phyloP scores from a whole-genome alignment of 2,888 invertebrate species.

The Kryphioiulus occultus region DNA sequence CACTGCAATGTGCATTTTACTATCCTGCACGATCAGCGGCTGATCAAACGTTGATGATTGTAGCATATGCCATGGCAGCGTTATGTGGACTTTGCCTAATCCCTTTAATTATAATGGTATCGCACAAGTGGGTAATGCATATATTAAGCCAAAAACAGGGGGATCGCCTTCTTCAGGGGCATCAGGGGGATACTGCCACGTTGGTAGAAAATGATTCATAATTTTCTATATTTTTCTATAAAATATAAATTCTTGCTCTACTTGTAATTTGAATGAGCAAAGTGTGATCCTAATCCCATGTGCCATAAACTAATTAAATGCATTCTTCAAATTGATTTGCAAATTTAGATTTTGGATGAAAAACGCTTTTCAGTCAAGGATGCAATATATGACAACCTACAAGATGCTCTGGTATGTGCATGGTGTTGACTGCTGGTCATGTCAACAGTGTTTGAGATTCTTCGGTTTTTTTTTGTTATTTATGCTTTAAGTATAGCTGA shows the following conservation, averaged over 20 bases:
- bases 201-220: conserved; percentile 29
- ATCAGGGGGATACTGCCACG: conserved; percentile 30
- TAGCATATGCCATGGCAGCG: conserved; percentile 48
- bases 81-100: conserved; percentile 49
- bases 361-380: no score
- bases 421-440: background rate
- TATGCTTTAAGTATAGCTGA: no score
- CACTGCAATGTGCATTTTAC: conserved; percentile 48
- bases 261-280: no score
- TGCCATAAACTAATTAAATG: no score
- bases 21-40: background rate
- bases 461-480: no score
- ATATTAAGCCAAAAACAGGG: conserved; percentile 42
- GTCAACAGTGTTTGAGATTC: no score
- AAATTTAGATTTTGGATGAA: no score
- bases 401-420: background rate
- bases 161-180: background rate
- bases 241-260: no score
- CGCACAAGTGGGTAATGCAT: conserved; percentile 41
- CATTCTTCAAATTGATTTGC: no score
- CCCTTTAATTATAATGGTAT: conserved; percentile 46
- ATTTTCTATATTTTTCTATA: no score
- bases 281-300: no score
- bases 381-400: no score
- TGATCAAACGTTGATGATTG: conserved; percentile 48